A percentile compares a stretch with the other conserved stretches of the same genome.
phyloP scores from a whole-genome alignment of 2,113 vertebrate genomes.

The Tringa solitaria region DNA sequence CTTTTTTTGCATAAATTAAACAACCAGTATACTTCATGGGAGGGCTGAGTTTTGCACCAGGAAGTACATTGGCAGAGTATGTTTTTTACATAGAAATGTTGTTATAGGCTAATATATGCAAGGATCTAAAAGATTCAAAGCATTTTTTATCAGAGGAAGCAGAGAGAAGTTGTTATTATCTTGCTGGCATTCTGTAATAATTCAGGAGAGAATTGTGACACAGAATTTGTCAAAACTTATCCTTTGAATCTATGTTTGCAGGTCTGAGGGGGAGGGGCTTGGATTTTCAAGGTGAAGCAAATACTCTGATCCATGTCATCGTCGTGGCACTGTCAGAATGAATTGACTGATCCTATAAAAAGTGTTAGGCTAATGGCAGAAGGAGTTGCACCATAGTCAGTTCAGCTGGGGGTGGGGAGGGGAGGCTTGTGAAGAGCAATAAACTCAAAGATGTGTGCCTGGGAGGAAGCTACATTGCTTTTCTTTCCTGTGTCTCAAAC shows the following conservation, averaged over 20 bases:
- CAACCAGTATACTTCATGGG: not conserved
- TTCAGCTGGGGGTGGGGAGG: not conserved
- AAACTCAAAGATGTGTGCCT: not conserved
- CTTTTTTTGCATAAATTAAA: not conserved
- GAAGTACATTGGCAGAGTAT: not conserved
- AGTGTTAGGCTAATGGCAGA: not conserved
- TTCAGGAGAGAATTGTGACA: not conserved
- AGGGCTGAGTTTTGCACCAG: not conserved
- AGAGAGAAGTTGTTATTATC: not conserved
- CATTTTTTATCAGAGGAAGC: not conserved
- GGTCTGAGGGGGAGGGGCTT: not conserved
- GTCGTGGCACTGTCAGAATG: not conserved
- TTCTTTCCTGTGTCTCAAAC: not conserved
- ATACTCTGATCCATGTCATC: not conserved
- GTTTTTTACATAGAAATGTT: not conserved
- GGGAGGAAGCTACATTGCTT: not conserved
- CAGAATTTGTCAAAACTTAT: not conserved
- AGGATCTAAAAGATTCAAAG: not conserved
- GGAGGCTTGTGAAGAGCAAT: not conserved
- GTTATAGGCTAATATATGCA: not conserved
- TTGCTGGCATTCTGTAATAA: not conserved
- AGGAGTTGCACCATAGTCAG: not conserved
- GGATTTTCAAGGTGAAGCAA: not conserved
- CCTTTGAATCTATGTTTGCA: not conserved
- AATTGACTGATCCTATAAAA: not conserved